These are phyloP conservation scores for Mastomys natalensis DNA, from an alignment of 2,113 vertebrate genomes.

Conservation along the genomic window DNA sequence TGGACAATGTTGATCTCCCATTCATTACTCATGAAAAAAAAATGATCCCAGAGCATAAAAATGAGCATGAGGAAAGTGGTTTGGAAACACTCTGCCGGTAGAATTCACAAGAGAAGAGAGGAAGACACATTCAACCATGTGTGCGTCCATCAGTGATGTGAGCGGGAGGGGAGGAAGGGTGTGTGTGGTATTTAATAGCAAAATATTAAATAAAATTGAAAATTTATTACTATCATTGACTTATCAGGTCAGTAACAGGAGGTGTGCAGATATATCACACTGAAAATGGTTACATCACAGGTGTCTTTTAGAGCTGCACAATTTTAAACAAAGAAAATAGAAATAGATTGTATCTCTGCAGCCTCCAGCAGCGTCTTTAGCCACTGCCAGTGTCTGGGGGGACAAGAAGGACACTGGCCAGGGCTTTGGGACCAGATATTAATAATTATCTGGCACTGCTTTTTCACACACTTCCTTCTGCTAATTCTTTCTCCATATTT, in stretches of 20 bases:
- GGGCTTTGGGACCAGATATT: neutral
- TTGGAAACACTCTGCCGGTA: neutral
- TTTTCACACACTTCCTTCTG: neutral
- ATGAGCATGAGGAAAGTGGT: neutral
- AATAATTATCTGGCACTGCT: neutral
- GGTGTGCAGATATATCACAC: too few relatives aligned
- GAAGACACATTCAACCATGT: neutral
- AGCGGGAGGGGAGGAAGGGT: neutral
- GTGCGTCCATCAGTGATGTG: neutral
- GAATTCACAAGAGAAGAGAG: neutral
- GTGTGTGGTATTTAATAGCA: neutral
- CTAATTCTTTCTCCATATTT: neutral
- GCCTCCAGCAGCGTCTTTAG: neutral
- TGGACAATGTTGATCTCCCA: neutral
- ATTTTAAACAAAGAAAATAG: neutral
- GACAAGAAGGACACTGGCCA: neutral
- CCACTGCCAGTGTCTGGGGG: neutral
- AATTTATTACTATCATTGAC: neutral
- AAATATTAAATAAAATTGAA: neutral
- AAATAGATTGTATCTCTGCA: neutral
- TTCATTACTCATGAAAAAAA: neutral
- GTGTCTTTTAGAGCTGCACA: neutral
- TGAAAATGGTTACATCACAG: neutral
- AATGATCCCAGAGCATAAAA: neutral
- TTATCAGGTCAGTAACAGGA: neutral